Percentiles rank a stretch among this genome's conserved stretches.
Conservation (phyloP, 2,888 invertebrate genomes). For the Chromoteleia sp. region DNA sequence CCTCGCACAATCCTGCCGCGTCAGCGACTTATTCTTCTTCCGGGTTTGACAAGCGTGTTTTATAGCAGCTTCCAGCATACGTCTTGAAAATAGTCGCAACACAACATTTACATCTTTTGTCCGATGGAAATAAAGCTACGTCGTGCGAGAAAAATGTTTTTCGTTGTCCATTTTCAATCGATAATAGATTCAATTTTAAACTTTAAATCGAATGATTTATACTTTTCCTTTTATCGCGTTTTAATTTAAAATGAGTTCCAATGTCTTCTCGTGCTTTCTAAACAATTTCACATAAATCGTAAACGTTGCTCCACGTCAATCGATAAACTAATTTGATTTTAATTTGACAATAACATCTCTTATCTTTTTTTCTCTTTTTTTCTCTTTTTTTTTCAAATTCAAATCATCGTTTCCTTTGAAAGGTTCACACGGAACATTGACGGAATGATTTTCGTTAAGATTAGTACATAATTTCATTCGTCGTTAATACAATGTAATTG, state of each 20-base stretch:
- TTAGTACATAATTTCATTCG: too few species aligned
- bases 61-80: slow-evolving; percentile 71
- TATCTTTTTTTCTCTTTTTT: too few species aligned
- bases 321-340: too few species aligned
- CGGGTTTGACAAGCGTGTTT: slow-evolving; percentile 75
- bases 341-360: too few species aligned
- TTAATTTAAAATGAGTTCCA: neutral
- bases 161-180: neutral
- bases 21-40: slow-evolving; percentile 74
- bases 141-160: slow-evolving; percentile 7
- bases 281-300: too few species aligned
- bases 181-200: slow-evolving; percentile 17
- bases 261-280: too few species aligned
- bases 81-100: slow-evolving; percentile 52
- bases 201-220: neutral
- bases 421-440: too few species aligned
- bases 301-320: too few species aligned
- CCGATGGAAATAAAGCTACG: slow-evolving; percentile 37
- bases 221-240: neutral
- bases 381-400: too few species aligned
- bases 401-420: too few species aligned
- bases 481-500: neutral
- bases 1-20: slow-evolving; percentile 70
- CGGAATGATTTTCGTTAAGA: slow-evolving; percentile 6
- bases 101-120: slow-evolving; percentile 50